Evolutionary conservation across 53 echinoderm and acorn worm genomes (phyloP).

Genomic region (Crossaster papposus): DNA sequence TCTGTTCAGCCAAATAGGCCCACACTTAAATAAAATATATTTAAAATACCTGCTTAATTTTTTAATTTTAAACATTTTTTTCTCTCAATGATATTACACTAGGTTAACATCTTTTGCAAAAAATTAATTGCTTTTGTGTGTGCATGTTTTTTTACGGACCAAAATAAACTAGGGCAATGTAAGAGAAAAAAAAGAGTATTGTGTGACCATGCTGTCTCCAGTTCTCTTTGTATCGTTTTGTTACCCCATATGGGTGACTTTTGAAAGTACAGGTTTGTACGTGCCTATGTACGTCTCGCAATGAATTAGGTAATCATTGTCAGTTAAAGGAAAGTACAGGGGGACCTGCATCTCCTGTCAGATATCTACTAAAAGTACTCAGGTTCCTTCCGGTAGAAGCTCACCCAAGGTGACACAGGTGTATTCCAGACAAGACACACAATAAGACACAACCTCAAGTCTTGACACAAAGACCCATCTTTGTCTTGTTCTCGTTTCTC

Average conservation of each 20-base stretch:
- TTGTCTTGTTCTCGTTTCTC: slow-evolving; percentile 5
- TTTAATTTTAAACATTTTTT: neutral
- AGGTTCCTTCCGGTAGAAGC: slow-evolving; percentile 26
- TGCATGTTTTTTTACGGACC: too few species aligned
- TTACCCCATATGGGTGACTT: too few species aligned
- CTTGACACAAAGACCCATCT: slow-evolving; percentile 9
- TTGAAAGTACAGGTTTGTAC: slow-evolving; percentile 4
- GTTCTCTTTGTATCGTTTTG: too few species aligned
- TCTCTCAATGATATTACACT: too few species aligned
- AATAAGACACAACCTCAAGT: neutral
- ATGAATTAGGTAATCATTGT: neutral
- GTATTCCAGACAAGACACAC: slow-evolving; percentile 13
- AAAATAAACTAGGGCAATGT: too few species aligned
- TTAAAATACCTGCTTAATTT: neutral
- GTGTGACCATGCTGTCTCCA: too few species aligned
- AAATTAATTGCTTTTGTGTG: too few species aligned
- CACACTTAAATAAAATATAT: too few species aligned
- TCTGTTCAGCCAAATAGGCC: too few species aligned
- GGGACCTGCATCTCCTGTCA: slow-evolving; percentile 16
- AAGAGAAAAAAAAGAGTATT: too few species aligned
- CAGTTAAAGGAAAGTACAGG: slow-evolving; percentile 19
- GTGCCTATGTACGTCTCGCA: neutral
- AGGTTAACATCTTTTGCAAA: too few species aligned
- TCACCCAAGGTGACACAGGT: slow-evolving; percentile 3
- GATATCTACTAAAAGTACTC: slow-evolving; percentile 4